Evolutionary conservation across 2,888 invertebrate genomes (phyloP).

Genomic region (Agrochola litura): DNA sequence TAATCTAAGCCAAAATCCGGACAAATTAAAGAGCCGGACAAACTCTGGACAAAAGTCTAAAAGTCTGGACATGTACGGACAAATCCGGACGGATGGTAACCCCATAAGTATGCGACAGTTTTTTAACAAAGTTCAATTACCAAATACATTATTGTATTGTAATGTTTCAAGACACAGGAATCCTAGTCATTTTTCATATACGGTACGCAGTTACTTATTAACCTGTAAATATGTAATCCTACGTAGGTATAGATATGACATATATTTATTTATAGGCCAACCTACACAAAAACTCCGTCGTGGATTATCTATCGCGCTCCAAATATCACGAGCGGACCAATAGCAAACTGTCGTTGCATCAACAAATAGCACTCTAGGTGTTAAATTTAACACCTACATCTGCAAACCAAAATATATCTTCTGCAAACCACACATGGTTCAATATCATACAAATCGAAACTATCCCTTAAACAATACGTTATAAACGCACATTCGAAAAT

Average conservation of each 20-base stretch:
- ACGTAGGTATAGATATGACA: not conserved
- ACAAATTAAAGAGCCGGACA: no score
- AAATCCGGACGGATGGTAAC: no score
- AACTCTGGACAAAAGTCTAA: no score
- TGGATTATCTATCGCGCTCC: slow-evolving; percentile 54
- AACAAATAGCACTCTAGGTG: slow-evolving; percentile 82
- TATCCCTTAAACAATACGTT: slow-evolving; percentile 69
- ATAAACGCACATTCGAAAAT: slow-evolving; percentile 62
- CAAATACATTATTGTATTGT: not conserved
- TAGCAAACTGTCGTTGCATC: slow-evolving; percentile 75
- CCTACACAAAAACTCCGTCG: slow-evolving; percentile 36
- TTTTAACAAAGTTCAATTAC: not conserved
- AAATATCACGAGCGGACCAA: slow-evolving; percentile 76
- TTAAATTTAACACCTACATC: slow-evolving; percentile 85
- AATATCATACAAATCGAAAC: slow-evolving; percentile 47
- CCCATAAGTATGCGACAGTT: not conserved
- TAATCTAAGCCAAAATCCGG: no score
- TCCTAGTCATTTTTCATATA: not conserved
- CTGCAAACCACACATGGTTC: not conserved
- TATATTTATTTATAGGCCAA: slow-evolving; percentile 13
- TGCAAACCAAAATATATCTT: slow-evolving; percentile 63
- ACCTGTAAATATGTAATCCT: not conserved
- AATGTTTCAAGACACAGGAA: not conserved
- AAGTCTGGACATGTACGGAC: no score
- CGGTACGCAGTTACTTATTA: not conserved